Evolutionary conservation across 2,888 invertebrate genomes (phyloP), one percentile per base, ranked within the genome.

Genomic region (Loripinus fragilis): DNA sequence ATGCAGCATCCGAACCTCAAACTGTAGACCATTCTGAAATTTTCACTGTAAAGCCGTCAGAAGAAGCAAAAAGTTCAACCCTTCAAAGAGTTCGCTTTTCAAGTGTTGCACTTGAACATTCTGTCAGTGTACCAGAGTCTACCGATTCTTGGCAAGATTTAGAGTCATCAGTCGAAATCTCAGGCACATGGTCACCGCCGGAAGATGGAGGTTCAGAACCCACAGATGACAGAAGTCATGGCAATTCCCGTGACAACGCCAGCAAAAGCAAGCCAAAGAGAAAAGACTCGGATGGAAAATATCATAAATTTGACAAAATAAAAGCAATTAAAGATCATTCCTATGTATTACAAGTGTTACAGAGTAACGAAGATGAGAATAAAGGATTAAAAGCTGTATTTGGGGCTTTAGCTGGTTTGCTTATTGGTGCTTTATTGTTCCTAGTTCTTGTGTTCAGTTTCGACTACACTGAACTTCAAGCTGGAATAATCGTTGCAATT

Each of bases 341-440:
- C 23, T 70, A 74, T 28, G 74, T 78, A 15, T 71, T 78, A 74
- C 38, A 74, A 17, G 65, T 83, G 17, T 69, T 78, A 5, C 52
- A 73, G 38, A 78, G 78, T n/a, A 67, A 38, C 3, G 71, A 70
- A 35, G 74, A 71, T 0, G 78, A 77, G 64, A 67, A 80, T 25
- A 74, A 65, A 42, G 20, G 17, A 2, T 12, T 74, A 12, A 86
- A 85, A 71, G 76, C 70, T 0, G 12, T 83, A 1, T 74, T 83
- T 15, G 83, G 85, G 0, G 55, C 78, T 0, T 15, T 85, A 7
- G 73, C 67, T n/a, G 87, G 84, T 1, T 12, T 85, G 33, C 20
- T 85, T 0, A 64, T 77, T 15, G 81, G 85, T 33, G 80, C 60
- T 2, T 35, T 79, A 0, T 60, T 87, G 30, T 87, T 80, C 45